These are phyloP conservation scores for Oreohelix idahoensis DNA, from an alignment of 1,140 invertebrate species.

Conservation along the genomic window DNA sequence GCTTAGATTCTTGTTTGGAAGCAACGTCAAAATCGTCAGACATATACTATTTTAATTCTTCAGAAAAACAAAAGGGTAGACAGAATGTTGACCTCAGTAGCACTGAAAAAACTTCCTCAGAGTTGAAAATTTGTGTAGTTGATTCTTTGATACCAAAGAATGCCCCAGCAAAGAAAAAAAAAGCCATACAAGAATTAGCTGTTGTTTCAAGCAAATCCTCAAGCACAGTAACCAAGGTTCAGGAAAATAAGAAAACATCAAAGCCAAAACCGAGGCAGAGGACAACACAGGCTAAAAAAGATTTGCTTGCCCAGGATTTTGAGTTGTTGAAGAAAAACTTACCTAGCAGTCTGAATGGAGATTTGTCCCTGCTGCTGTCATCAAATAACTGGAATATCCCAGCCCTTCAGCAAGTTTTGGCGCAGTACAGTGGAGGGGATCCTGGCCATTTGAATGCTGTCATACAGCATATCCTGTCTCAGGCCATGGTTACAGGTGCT, in stretches of 20 bases:
- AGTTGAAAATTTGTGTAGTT: neutral
- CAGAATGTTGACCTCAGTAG: neutral
- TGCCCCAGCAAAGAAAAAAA: neutral
- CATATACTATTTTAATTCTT: neutral
- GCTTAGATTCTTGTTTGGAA: constrained; percentile 20
- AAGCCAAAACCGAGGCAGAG: neutral
- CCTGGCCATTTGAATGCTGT: constrained; percentile 6
- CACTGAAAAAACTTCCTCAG: neutral
- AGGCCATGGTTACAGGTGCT: neutral
- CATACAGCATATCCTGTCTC: constrained; percentile 16
- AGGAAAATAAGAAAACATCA: neutral
- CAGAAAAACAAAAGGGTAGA: neutral
- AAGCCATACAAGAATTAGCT: neutral
- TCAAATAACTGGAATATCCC: constrained; percentile 39
- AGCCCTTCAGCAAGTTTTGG: constrained; percentile 29
- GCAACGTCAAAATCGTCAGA: neutral
- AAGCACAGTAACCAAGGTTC: neutral
- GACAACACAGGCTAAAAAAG: neutral
- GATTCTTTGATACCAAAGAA: neutral
- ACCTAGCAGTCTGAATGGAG: constrained; percentile 5
- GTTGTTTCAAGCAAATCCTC: neutral
- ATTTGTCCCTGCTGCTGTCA: constrained; percentile 21
- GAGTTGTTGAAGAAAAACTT: neutral
- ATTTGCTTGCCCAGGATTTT: neutral
- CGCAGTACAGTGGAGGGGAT: constrained; percentile 18